Evolutionary conservation across 2,888 invertebrate genomes (phyloP).

Genomic region (Idaea biselata): DNA sequence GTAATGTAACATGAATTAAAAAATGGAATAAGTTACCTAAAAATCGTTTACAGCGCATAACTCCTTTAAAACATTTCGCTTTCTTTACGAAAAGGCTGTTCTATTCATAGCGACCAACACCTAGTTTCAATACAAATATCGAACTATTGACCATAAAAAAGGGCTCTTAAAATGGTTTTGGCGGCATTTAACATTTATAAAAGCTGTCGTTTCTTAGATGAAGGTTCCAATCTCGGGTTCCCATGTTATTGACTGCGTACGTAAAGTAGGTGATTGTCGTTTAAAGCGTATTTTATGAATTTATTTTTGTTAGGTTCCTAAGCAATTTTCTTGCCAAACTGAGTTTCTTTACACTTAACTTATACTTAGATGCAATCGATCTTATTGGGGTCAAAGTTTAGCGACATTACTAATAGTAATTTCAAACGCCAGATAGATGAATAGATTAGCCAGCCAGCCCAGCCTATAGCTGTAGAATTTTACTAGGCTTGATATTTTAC

Average conservation of each 20-base stretch:
- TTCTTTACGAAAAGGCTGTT: background rate
- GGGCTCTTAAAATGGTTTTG: background rate
- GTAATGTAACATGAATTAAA: no score
- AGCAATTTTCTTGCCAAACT: background rate
- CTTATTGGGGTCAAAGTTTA: no score
- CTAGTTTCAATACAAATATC: background rate
- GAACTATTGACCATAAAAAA: background rate
- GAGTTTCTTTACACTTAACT: background rate
- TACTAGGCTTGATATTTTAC: no score
- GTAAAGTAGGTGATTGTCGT: background rate
- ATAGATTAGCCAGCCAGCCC: no score
- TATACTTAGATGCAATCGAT: no score
- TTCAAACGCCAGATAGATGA: no score
- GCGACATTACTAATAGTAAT: no score
- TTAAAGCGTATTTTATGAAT: background rate
- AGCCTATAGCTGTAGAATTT: no score
- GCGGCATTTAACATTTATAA: background rate
- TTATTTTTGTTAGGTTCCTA: background rate
- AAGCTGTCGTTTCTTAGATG: background rate
- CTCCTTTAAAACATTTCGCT: background rate
- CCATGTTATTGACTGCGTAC: background rate
- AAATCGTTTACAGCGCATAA: no score
- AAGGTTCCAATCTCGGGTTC: background rate
- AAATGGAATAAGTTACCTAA: no score
- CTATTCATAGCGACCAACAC: background rate